Percentiles rank a stretch among this genome's conserved stretches.
phyloP scores from a whole-genome alignment of 2,797 vertebrate genomes.

The Menidia menidia region DNA sequence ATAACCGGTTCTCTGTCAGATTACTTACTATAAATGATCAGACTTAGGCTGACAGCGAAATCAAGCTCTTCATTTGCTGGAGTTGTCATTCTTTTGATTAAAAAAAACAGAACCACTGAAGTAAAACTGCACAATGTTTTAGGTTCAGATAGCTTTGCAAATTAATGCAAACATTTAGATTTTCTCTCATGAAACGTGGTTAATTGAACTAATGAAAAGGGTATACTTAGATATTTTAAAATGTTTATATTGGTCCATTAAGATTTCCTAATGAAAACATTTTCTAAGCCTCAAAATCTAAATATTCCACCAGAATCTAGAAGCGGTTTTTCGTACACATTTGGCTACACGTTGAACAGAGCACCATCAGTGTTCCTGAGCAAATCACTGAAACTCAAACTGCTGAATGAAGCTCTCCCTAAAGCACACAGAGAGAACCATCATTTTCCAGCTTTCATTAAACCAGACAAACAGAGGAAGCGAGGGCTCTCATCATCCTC shows the following conservation, averaged over 20 bases:
- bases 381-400: slow-evolving; percentile 19
- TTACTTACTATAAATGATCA: not conserved
- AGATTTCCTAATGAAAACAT: not conserved
- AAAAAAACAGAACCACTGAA: too few species aligned
- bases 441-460: slow-evolving; percentile 29
- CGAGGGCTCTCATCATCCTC: slow-evolving; percentile 5
- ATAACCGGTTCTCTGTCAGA: not conserved
- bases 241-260: not conserved
- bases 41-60: too few species aligned
- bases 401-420: not conserved
- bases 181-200: not conserved
- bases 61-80: too few species aligned
- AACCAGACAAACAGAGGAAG: slow-evolving; percentile 30
- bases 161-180: not conserved
- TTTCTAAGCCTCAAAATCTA: not conserved
- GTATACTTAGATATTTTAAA: too few species aligned
- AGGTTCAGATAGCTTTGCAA: not conserved
- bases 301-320: not conserved
- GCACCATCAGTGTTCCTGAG: not conserved
- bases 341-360: not conserved
- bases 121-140: not conserved
- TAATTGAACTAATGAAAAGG: too few species aligned
- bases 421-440: not conserved
- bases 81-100: too few species aligned
- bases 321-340: not conserved